Percentiles rank a stretch among this genome's conserved stretches.
These are phyloP conservation scores for Xestoiulus laeticollis DNA, from an alignment of 2,888 invertebrate genomes.

Conservation along the genomic window DNA sequence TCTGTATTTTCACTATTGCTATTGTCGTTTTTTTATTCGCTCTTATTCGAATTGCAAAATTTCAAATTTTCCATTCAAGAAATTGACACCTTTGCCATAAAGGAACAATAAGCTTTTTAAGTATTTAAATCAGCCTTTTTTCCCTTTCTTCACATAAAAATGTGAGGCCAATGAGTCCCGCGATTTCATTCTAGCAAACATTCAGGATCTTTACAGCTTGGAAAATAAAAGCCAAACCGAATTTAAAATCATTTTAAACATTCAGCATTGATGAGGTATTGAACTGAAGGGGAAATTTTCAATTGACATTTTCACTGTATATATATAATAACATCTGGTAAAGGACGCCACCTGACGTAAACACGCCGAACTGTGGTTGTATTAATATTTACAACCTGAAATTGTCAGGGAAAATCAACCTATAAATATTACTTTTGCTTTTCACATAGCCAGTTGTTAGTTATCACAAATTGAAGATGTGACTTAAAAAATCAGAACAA, in stretches of 20 bases:
- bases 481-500: background rate
- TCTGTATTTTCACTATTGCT: background rate
- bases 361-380: too few relatives aligned
- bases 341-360: too few relatives aligned
- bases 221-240: background rate
- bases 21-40: background rate
- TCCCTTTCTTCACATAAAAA: background rate
- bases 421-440: too few relatives aligned
- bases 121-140: background rate
- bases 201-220: background rate
- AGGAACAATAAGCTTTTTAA: background rate
- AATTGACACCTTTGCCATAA: background rate
- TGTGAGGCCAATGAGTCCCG: background rate
- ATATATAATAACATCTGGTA: too few relatives aligned
- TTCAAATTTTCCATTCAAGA: background rate
- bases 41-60: background rate
- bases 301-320: too few relatives aligned
- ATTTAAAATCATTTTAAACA: background rate
- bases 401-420: too few relatives aligned
- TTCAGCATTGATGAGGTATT: background rate
- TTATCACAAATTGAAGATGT: too few relatives aligned
- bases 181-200: background rate
- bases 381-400: too few relatives aligned
- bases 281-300: background rate
- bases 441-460: too few relatives aligned